Evolutionary conservation across 1,140 invertebrate genomes (phyloP).

Genomic region (Rhagoletis zephyria): DNA sequence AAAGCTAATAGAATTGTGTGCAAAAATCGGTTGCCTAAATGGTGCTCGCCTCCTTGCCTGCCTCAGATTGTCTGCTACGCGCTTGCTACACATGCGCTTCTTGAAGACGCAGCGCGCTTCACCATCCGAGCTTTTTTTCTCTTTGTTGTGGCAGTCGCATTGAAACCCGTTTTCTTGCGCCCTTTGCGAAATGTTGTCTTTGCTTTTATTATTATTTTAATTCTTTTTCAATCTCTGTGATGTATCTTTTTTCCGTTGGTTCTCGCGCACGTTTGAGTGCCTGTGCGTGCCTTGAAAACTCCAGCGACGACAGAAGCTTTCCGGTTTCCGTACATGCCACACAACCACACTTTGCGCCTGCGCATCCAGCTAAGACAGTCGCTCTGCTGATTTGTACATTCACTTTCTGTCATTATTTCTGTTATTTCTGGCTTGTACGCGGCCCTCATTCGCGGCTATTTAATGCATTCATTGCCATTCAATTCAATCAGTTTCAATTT

Average conservation of each 20-base stretch:
- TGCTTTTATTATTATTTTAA: slow-evolving; percentile 23
- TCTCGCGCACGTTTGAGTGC: neutral
- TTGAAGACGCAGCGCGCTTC: neutral
- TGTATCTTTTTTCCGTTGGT: neutral
- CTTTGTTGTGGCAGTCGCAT: neutral
- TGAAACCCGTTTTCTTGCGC: slow-evolving; percentile 21
- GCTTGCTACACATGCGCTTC: neutral
- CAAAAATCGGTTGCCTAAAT: neutral
- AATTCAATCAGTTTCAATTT: slow-evolving; percentile 4
- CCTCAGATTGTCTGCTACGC: neutral
- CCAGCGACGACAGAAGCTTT: neutral
- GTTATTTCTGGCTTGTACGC: slow-evolving; percentile 34
- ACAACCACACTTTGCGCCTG: neutral
- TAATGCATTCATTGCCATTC: slow-evolving; percentile 47
- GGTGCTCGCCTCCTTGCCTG: neutral
- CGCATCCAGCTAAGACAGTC: neutral
- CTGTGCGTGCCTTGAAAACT: neutral
- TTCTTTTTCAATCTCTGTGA: neutral
- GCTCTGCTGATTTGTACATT: neutral
- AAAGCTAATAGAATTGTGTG: neutral
- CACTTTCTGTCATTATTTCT: slow-evolving; percentile 36
- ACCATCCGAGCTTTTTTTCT: neutral
- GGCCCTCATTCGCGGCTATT: slow-evolving; percentile 5
- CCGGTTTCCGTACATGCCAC: neutral
- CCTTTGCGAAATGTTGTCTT: slow-evolving; percentile 26